Base-by-base conservation (phyloP, 1,140 invertebrate species). In the Drosophila obscura region DNA sequence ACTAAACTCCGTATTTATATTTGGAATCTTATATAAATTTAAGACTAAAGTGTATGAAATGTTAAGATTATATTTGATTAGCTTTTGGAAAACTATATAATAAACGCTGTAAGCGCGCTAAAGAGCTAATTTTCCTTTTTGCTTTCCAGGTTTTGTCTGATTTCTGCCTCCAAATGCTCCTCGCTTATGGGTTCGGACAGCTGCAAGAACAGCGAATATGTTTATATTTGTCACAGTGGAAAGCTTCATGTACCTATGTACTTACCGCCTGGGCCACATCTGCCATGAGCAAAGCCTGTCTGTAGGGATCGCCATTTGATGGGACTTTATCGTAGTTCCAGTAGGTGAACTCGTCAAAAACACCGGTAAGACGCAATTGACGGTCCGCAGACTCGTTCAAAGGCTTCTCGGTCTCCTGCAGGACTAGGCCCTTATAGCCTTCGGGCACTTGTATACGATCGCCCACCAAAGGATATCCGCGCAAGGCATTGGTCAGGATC, bases 241-340 rank as follows among this genome's bases (percentile, higher is more conserved):
- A 0, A 6, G 0, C 7, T 16, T 6, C 11, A 24, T 24, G 22
- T 24, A 1, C 19, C 1, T 19, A 15, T 28, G 7, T 0, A 48
- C 69, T 94, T 93, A 96, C 95, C 57, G 93, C 94, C 92, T 95
- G 93, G 15, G 95, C 94, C 41, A 96, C 93, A 67, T 95, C 93
- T 8, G 96, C 92, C 95, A 95, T 96, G 64, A 95, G 93, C n/a
- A 96, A 65, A 5, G 95, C 94, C 76, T 94, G 93, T 9, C 92
- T 73, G 61, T 96, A 92, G 9, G 93, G 85, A 92, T 96, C 96
- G 77, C 94, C 94, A 68, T 93, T 93, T 4, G 94, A 94, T 44
- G 96, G 95, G 8, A 93, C 87, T 91, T 94, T 95, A 78, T 96
- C 95, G 92, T 95, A 96, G 90, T 96, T 96, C 96, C 96, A 97